phyloP scores from a whole-genome alignment of 2,888 invertebrate genomes.

The Gryllus longicercus region DNA sequence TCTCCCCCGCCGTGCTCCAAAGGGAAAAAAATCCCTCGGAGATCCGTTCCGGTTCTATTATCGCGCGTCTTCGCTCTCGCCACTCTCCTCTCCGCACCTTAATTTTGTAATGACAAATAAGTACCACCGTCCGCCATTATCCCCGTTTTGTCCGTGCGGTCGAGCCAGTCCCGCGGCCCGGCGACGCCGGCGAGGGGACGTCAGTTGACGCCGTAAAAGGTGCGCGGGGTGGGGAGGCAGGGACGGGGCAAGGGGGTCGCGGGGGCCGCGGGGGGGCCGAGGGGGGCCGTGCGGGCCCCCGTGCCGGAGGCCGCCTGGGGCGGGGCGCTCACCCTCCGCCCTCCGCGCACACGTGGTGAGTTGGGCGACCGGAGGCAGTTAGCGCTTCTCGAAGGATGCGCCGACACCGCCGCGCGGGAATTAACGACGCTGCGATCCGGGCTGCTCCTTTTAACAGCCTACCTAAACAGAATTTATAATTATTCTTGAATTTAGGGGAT shows the following conservation, averaged over 20 bases:
- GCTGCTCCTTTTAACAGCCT: too few species aligned
- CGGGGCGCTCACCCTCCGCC: background rate
- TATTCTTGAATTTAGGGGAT: too few species aligned
- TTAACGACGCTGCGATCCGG: too few species aligned
- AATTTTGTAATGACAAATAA: slow-evolving; percentile 10
- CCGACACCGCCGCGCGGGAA: too few species aligned
- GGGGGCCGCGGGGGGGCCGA: too few species aligned
- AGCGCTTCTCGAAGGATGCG: background rate
- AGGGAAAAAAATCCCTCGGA: background rate
- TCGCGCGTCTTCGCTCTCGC: background rate
- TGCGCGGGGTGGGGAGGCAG: background rate
- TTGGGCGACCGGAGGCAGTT: background rate
- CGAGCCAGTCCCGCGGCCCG: background rate
- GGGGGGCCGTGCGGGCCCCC: too few species aligned
- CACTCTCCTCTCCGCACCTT: background rate
- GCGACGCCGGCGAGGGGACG: background rate
- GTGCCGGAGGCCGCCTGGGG: background rate
- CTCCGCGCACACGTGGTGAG: background rate
- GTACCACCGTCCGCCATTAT: background rate
- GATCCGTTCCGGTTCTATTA: background rate
- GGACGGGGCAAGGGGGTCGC: too few species aligned
- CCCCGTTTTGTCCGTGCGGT: background rate
- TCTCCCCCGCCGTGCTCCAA: background rate
- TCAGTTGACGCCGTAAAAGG: background rate
- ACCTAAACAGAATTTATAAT: too few species aligned